These are phyloP conservation scores for Morus bassanus DNA, from an alignment of 2,797 vertebrate genomes.

Conservation along the genomic window DNA sequence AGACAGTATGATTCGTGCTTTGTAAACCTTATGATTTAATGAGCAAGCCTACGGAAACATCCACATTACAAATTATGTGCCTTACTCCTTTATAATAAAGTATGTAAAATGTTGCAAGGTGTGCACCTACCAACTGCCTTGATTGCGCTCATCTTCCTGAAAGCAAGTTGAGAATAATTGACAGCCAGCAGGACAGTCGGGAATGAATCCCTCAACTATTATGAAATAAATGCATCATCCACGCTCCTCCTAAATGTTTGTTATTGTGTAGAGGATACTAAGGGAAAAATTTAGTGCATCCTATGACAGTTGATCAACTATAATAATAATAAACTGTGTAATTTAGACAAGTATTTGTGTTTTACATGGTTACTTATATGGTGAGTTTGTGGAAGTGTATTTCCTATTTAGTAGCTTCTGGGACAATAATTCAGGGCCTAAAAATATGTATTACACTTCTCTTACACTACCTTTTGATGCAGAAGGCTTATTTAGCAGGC, in stretches of 20 bases:
- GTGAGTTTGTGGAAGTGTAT: background rate
- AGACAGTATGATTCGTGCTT: background rate
- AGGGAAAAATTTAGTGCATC: background rate
- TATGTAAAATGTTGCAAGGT: background rate
- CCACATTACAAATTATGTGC: background rate
- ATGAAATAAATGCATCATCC: background rate
- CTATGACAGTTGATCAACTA: background rate
- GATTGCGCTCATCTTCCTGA: background rate
- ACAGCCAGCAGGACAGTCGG: background rate
- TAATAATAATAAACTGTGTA: background rate
- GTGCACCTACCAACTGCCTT: background rate
- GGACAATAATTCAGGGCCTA: background rate
- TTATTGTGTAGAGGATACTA: background rate
- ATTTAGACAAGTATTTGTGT: background rate
- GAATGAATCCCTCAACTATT: background rate
- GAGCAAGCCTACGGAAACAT: background rate
- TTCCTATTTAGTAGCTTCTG: background rate
- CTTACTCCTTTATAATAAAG: background rate
- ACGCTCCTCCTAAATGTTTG: background rate
- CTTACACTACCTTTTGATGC: background rate
- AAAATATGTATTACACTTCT: background rate
- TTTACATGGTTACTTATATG: background rate
- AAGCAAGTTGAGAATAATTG: background rate
- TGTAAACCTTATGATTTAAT: background rate
- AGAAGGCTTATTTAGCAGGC: background rate